phyloP scores from a whole-genome alignment of 53 echinoderm and acorn worm species.

The Paracentrotus lividus region DNA sequence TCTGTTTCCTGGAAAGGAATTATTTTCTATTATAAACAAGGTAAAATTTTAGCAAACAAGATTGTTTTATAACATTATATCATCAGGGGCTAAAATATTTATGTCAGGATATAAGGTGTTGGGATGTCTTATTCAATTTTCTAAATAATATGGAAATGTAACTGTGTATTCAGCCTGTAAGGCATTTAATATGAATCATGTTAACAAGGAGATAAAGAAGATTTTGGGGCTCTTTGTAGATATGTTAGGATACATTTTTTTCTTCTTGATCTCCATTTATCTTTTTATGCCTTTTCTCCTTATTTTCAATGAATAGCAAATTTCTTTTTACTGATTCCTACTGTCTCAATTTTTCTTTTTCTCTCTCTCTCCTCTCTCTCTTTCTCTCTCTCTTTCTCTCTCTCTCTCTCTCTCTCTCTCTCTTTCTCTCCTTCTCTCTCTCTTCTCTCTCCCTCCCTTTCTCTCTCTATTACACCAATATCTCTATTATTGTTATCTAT shows the following conservation, averaged over 20 bases:
- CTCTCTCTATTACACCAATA: neutral
- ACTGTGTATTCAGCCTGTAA: neutral
- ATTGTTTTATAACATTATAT: neutral
- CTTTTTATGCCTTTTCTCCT: too few species aligned
- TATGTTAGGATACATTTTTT: too few species aligned
- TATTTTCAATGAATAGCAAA: too few species aligned
- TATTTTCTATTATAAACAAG: neutral
- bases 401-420: neutral
- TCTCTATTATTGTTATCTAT: neutral
- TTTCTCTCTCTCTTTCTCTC: neutral
- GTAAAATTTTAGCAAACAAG: neutral
- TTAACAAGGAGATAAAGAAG: too few species aligned
- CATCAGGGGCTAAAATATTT: neutral
- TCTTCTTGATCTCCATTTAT: too few species aligned
- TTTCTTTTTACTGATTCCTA: too few species aligned
- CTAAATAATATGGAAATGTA: too few species aligned
- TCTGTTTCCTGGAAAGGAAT: neutral
- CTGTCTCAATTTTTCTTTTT: neutral
- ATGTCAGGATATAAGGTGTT: neutral
- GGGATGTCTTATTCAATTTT: neutral
- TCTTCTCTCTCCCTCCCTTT: neutral
- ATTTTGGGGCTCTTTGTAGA: too few species aligned
- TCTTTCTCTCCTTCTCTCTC: neutral
- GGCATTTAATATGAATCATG: neutral
- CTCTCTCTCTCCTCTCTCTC: neutral